phyloP scores from a whole-genome alignment of 2,888 invertebrate genomes.

The Amphimallon solstitiale region DNA sequence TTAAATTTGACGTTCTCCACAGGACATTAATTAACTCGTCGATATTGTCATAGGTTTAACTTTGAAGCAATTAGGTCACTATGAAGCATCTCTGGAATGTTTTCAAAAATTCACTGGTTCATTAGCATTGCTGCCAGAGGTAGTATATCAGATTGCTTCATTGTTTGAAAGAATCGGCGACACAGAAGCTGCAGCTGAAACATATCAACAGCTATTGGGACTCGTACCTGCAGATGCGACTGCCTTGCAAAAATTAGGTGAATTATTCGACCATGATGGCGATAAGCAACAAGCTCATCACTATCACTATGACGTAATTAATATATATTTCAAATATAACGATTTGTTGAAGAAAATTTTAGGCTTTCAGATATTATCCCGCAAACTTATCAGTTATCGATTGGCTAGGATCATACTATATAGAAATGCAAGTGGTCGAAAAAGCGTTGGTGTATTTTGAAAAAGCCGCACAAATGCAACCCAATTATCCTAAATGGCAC shows the following conservation, averaged over 20 bases:
- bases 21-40: no score
- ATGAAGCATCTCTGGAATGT: constrained; percentile 80
- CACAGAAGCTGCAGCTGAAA: constrained; percentile 72
- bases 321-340: neutral
- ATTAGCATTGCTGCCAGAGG: constrained; percentile 68
- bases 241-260: constrained; percentile 88
- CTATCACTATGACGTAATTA: constrained; percentile 79
- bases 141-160: constrained; percentile 78
- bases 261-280: constrained; percentile 88
- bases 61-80: constrained; percentile 74
- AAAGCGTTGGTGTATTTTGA: constrained; percentile 87
- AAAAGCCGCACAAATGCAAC: constrained; percentile 79
- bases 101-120: constrained; percentile 77
- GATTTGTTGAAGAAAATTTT: constrained; percentile 4
- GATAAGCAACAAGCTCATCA: constrained; percentile 92
- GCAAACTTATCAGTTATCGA: constrained; percentile 82
- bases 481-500: constrained; percentile 84
- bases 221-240: constrained; percentile 90
- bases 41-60: constrained; percentile 70
- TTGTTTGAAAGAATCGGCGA: constrained; percentile 77
- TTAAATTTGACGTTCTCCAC: neutral
- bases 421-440: constrained; percentile 88
- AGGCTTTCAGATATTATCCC: constrained; percentile 78
- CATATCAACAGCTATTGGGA: constrained; percentile 80
- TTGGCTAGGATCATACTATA: constrained; percentile 90